These are phyloP conservation scores for Melinaea menophilus DNA, from an alignment of 2,888 invertebrate species.

Conservation along the genomic window DNA sequence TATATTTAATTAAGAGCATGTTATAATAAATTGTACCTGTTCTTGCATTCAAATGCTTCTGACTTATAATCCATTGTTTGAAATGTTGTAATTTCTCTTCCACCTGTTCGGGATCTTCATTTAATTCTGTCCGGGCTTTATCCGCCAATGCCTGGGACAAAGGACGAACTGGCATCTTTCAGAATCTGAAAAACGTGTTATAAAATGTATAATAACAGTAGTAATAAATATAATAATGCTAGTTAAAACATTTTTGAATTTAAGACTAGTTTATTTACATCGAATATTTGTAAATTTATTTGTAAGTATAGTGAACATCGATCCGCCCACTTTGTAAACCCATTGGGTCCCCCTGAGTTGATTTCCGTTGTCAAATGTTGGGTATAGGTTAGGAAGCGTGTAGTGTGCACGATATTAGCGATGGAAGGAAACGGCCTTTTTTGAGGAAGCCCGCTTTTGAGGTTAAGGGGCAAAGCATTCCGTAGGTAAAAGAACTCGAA, in stretches of 20 bases:
- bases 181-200: constrained; percentile 6
- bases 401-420: too few relatives aligned
- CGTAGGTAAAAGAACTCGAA: too few relatives aligned
- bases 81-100: constrained; percentile 69
- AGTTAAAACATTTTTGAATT: not conserved
- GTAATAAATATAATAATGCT: too few relatives aligned
- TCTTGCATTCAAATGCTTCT: constrained; percentile 72
- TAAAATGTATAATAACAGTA: too few relatives aligned
- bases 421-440: too few relatives aligned
- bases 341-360: not conserved
- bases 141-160: constrained; percentile 51
- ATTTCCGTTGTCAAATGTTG: too few relatives aligned
- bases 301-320: not conserved
- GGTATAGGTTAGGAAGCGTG: too few relatives aligned
- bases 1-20: not conserved
- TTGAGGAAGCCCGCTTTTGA: too few relatives aligned
- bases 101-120: constrained; percentile 71
- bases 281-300: not conserved
- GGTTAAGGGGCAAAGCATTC: too few relatives aligned
- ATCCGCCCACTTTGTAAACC: not conserved
- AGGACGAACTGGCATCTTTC: constrained; percentile 49
- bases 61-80: constrained; percentile 77
- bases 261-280: not conserved
- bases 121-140: constrained; percentile 70
- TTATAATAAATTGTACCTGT: constrained; percentile 42